Evolutionary conservation across 30 jellyfish, hydroid and myxozoan species (phyloP).

Genomic region (Chrysaora quinquecirrha): DNA sequence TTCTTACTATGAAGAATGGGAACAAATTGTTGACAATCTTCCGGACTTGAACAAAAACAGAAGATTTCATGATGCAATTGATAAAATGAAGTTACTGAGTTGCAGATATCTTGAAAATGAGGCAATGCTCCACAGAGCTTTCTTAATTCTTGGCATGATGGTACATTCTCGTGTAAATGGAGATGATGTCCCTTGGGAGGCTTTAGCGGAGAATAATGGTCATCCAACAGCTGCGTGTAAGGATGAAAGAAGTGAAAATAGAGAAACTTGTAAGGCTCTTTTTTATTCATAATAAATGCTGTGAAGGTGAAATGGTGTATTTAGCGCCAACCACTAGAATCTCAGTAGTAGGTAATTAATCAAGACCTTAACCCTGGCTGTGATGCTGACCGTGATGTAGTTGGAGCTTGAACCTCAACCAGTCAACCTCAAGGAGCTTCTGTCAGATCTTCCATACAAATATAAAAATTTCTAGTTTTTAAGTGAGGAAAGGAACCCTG

Average conservation of each 20-base stretch:
- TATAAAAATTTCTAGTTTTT: no score
- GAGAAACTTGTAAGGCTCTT: background rate
- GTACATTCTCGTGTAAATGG: constrained; percentile 67
- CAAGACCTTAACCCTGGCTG: no score
- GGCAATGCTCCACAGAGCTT: constrained; percentile 39
- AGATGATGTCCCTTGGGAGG: constrained; percentile 30
- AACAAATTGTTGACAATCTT: background rate
- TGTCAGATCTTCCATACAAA: no score
- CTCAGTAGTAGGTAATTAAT: no score
- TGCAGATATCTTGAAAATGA: constrained; percentile 33
- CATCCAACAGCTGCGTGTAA: no score
- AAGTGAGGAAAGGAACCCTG: no score
- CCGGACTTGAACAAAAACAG: constrained; percentile 43
- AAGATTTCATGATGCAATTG: constrained; percentile 6
- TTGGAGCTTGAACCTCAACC: no score
- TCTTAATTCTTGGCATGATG: constrained; percentile 48
- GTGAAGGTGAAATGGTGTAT: no score
- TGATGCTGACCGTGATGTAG: no score
- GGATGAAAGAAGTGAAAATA: background rate
- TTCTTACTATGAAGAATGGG: constrained; percentile 31
- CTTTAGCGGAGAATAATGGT: background rate
- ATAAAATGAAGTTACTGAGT: constrained; percentile 2
- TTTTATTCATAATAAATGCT: no score
- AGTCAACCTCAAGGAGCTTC: no score
- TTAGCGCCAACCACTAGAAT: no score